Percentiles rank a stretch among this genome's conserved stretches.
These are phyloP conservation scores for Aptenodytes forsteri DNA, from an alignment of 2,113 vertebrate species.

Conservation along the genomic window DNA sequence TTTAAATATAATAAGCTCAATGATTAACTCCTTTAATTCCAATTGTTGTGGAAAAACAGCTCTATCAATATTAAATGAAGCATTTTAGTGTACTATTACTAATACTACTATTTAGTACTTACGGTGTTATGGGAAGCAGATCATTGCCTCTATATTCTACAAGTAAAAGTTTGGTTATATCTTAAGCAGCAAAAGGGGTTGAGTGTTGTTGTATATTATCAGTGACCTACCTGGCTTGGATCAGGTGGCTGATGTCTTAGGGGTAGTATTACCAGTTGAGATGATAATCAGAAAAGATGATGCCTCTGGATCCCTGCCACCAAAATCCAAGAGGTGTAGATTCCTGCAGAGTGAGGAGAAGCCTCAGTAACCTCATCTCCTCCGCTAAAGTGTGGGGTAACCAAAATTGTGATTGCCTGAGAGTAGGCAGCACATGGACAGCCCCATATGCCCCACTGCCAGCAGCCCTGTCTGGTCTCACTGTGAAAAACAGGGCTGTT, in stretches of 20 bases:
- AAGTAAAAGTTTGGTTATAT: not conserved
- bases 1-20: not conserved
- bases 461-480: not conserved
- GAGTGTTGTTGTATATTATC: not conserved
- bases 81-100: not conserved
- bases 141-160: not conserved
- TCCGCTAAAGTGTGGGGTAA: not conserved
- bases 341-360: not conserved
- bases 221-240: not conserved
- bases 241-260: not conserved
- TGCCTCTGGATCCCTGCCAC: not conserved
- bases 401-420: not conserved
- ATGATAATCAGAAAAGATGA: not conserved
- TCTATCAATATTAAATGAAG: not conserved
- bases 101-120: not conserved
- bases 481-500: not conserved
- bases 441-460: not conserved
- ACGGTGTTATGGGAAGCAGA: not conserved
- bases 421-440: not conserved
- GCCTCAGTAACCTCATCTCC: not conserved
- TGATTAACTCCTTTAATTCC: not conserved
- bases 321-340: not conserved
- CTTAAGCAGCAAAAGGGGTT: not conserved
- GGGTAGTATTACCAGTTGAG: not conserved
- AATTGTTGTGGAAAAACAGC: not conserved